These are phyloP conservation scores for Clusia tigrina DNA, from an alignment of 2,888 invertebrate genomes.

Conservation along the genomic window DNA sequence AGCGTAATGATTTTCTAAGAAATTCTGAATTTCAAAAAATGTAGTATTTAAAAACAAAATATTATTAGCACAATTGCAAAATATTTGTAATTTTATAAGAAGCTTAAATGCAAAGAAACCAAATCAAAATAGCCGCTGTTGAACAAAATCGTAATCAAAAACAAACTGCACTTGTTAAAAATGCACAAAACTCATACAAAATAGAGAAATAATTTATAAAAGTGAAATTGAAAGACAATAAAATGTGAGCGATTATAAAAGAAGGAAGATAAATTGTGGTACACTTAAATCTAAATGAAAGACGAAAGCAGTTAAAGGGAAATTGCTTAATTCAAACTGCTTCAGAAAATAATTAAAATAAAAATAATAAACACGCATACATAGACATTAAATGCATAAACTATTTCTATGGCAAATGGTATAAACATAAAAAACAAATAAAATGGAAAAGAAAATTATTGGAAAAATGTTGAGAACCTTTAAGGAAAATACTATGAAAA, in stretches of 20 bases:
- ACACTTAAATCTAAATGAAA: background rate
- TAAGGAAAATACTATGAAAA: constrained; percentile 1
- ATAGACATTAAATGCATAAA: background rate
- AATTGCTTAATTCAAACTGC: background rate
- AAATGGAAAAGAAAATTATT: background rate
- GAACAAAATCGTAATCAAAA: constrained; percentile 5
- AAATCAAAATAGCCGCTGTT: constrained; percentile 11
- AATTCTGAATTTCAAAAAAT: too few species aligned
- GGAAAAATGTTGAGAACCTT: background rate
- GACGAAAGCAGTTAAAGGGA: background rate
- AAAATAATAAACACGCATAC: background rate
- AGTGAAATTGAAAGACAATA: background rate
- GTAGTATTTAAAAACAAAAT: too few species aligned
- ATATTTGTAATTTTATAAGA: constrained; percentile 11
- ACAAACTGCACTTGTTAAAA: constrained; percentile 27
- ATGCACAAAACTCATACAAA: constrained; percentile 24
- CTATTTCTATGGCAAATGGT: background rate
- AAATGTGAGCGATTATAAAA: too few species aligned
- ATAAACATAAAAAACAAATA: background rate
- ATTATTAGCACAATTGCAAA: too few species aligned
- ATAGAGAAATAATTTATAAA: background rate
- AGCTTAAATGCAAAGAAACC: constrained; percentile 4
- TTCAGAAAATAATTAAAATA: background rate
- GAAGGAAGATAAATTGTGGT: too few species aligned
- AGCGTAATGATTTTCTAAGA: too few species aligned